A percentile compares a stretch with the other conserved stretches of the same genome.
phyloP scores from a whole-genome alignment of 1,140 invertebrate species.

The Diachasmimorpha longicaudata region DNA sequence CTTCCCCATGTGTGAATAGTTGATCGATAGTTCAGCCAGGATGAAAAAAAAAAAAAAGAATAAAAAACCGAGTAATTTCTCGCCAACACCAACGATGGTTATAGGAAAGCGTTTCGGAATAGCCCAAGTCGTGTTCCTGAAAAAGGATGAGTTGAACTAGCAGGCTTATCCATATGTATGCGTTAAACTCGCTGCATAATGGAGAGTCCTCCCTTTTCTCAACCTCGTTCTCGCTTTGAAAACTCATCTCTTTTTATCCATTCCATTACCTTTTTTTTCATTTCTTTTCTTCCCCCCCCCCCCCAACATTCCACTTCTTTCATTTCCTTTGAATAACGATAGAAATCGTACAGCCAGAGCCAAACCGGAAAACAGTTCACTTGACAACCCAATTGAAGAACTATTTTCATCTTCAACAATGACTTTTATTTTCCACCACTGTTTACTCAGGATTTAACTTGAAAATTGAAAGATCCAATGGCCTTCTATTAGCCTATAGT shows the following conservation, averaged over 20 bases:
- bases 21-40: neutral
- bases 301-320: slow-evolving; percentile 7
- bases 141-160: neutral
- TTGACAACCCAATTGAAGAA: slow-evolving; percentile 39
- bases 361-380: slow-evolving; percentile 28
- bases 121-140: neutral
- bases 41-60: neutral
- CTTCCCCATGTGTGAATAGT: neutral
- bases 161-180: slow-evolving; percentile 45
- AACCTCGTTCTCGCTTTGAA: neutral
- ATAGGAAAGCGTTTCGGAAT: neutral
- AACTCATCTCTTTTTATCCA: neutral
- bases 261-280: neutral
- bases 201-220: slow-evolving; percentile 23
- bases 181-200: slow-evolving; percentile 41
- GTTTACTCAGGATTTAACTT: neutral
- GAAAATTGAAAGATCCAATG: neutral
- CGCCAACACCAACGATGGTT: neutral
- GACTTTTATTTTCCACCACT: neutral
- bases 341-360: neutral
- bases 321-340: slow-evolving; percentile 5
- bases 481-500: too few species aligned
- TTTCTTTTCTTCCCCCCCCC: slow-evolving; percentile 5
- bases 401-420: slow-evolving; percentile 1
- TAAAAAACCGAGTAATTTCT: neutral